Base-by-base conservation (phyloP, 1,140 invertebrate genomes). In the Tenebrio molitor region DNA sequence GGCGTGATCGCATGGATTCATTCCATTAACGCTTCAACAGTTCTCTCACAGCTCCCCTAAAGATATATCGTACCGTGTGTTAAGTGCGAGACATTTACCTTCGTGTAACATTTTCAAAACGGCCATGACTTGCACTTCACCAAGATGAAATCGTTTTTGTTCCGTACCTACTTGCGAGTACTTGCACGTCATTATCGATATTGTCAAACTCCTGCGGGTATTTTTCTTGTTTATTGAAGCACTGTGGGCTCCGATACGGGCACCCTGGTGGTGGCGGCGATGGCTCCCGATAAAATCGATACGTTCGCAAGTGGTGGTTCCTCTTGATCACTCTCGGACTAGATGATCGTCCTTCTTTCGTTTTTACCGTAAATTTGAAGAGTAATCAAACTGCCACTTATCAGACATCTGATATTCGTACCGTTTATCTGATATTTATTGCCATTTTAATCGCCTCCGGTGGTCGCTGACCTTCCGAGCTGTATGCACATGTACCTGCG, bases 11-110 rank as follows among this genome's bases (percentile, higher is more conserved):
- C 50, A 58, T 58, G 50, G 23, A 58, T 58, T 58, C 50, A 58
- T 58, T 58, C 50, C 50, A 58, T 58, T 58, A 58, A 58, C 50
- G 50, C 50, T 58, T 58, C 50, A 58, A 58, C 29, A 58, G 50
- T 58, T 58, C 50, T 58, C 50, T 58, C 19, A 6, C 21, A 58
- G 23, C n/a, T 25, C 50, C 50, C 23, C 12, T 10, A 29, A 58
- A 58, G 50, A 29, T 58, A 21, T 50, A 33, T 33, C n/a, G 50
- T 10, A 23, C 50, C 29, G 50, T 58, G 15, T 58, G 23, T 58
- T 58, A 58, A 58, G 50, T 58, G 50, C 50, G 29, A 21, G n/a
- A 23, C 50, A 29, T 58, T 58, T 58, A 58, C 23, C 23, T 50
- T 58, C 46, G 29, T 29, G 29, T 29, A 58, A 58, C n/a, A 15